Percentiles rank a stretch among this genome's conserved stretches.
Conservation (phyloP, 2,113 vertebrate species). For the Blennius ocellaris region DNA sequence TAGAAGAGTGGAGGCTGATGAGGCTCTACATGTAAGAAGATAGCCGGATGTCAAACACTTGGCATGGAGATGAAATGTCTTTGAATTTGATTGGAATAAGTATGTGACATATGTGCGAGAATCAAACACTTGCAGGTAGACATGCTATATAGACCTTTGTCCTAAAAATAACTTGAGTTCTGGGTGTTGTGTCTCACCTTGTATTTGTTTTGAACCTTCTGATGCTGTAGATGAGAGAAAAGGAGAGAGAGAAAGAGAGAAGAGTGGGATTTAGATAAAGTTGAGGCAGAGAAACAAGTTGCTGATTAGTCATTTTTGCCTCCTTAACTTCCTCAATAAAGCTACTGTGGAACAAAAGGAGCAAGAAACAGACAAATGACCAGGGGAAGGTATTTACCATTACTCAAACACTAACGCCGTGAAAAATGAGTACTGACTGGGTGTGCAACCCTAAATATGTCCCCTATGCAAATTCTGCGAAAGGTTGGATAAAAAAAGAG, state of each 20-base stretch:
- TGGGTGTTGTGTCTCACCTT: conserved; percentile 68
- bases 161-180: background rate
- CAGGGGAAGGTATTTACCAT: conserved; percentile 80
- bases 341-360: conserved; percentile 63
- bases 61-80: background rate
- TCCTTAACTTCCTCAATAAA: conserved; percentile 71
- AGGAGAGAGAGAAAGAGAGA: conserved; percentile 26
- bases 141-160: too few species aligned
- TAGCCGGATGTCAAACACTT: too few species aligned
- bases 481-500: conserved; percentile 81
- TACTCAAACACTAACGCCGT: conserved; percentile 80
- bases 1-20: background rate
- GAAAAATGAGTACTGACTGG: conserved; percentile 82
- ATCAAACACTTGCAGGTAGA: background rate
- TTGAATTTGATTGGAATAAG: background rate
- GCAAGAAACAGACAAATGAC: conserved; percentile 79
- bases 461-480: conserved; percentile 83
- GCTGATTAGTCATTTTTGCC: conserved; percentile 73
- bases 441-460: conserved; percentile 82
- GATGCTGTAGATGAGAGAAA: conserved; percentile 62
- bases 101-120: background rate
- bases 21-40: background rate
- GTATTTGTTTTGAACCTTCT: conserved; percentile 70
- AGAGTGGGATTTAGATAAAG: conserved; percentile 57
- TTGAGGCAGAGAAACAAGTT: conserved; percentile 68